Base-by-base conservation (phyloP, 2,888 invertebrate genomes). In the Danaus chrysippus region DNA sequence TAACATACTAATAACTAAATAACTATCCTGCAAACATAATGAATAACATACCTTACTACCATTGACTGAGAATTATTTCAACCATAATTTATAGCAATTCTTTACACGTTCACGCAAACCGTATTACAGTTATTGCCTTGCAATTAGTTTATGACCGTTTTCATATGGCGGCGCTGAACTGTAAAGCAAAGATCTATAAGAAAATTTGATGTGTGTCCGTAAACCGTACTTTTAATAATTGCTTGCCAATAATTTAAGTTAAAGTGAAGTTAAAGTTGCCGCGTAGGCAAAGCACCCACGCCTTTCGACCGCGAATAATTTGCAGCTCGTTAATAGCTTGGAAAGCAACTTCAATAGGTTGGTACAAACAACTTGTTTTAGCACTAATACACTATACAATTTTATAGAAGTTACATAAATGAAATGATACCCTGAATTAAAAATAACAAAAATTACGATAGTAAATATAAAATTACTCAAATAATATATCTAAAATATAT, bases 241-340 rank as follows among this genome's bases (percentile, higher is more conserved):
- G 67, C 63, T 64, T 65, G 68, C 67, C 66, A 68, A 70, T 71
- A 71, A 70, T 68, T 71, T 67, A 72, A 67, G 64, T 59, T 41
- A 56, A 62, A 62, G 64, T 58, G 66, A 67, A 68, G 69, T 63
- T 66, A 68, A 69, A 68, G 66, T 65, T 63, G 67, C 68, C 67
- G 71, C 69, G 70, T 66, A 69, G 70, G 73, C 67, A 66, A 72
- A 82, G 82, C 85, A 84, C 86, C 86, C 78, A 79, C 86, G 83
- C 87, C 85, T 78, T 72, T 64, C 68, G 71, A 61, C 69, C 67
- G 65, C 76, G 66, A 67, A 82, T 84, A 84, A 86, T 87, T 86
- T 85, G 84, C 87, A 86, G 84, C 85, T 86, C 82, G 85, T 84
- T 88, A 87, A 85, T 86, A 83, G 78, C 78, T 78, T 72, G 76